Conservation (phyloP, 2,113 vertebrate genomes). For the human (Homo sapiens) region DNA sequence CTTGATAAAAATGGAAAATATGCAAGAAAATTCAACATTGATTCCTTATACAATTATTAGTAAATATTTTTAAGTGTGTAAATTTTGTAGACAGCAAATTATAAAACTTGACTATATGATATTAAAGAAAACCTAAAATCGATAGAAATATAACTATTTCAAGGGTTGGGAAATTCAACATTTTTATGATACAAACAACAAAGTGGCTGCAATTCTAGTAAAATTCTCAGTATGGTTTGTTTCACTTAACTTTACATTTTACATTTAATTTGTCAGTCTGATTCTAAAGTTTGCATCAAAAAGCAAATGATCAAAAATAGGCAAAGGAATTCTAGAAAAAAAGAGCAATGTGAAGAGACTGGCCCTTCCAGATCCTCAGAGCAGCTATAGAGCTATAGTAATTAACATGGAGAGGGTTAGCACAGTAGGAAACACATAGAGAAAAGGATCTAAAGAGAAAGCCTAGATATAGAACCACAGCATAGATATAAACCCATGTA, state of each 20-base stretch:
- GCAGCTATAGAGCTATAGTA: not conserved
- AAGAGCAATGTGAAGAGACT: not conserved
- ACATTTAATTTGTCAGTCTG: not conserved
- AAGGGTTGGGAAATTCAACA: not conserved
- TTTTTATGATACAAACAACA: not conserved
- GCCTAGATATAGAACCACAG: not conserved
- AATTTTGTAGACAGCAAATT: not conserved
- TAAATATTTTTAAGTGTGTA: not conserved
- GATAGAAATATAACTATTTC: not conserved
- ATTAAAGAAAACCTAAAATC: not conserved
- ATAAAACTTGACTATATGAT: not conserved
- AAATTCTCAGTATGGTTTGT: not conserved
- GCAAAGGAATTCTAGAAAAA: not conserved
- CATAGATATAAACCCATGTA: not conserved
- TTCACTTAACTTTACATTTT: conserved; percentile 1
- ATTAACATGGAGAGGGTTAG: not conserved
- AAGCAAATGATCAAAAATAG: not conserved
- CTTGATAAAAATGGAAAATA: not conserved
- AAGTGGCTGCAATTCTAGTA: not conserved
- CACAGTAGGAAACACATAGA: not conserved
- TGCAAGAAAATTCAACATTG: not conserved
- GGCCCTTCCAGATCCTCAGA: not conserved
- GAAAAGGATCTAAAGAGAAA: not conserved
- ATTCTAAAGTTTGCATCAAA: not conserved
- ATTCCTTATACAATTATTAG: not conserved